Evolutionary conservation across 2,888 invertebrate genomes (phyloP).

Genomic region (Oscheius sp.): DNA sequence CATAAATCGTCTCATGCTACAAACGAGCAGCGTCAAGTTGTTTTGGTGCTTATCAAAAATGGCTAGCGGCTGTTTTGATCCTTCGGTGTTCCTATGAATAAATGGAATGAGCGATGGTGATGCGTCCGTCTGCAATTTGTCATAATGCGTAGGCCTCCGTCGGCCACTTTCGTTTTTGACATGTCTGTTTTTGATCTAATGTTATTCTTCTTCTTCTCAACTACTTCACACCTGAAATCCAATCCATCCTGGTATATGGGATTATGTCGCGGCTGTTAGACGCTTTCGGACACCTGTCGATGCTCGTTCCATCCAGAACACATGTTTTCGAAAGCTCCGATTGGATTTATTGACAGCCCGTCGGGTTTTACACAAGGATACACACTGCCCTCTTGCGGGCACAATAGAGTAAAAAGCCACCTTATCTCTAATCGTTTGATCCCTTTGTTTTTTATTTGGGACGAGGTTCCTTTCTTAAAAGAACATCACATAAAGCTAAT

Average conservation of each 20-base stretch:
- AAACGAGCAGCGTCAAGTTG: too few relatives aligned
- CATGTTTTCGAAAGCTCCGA: conserved; percentile 33
- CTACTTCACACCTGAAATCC: conserved; percentile 1
- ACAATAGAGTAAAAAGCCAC: conserved; percentile 17
- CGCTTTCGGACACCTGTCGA: conserved; percentile 29
- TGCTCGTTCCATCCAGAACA: conserved; percentile 29
- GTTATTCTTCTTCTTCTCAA: background rate
- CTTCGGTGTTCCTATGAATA: conserved; percentile 10
- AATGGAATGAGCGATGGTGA: conserved; percentile 29
- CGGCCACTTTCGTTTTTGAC: background rate
- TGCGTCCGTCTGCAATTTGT: conserved; percentile 28
- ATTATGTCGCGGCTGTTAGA: conserved; percentile 13
- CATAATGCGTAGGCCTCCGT: conserved; percentile 8
- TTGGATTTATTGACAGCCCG: conserved; percentile 36
- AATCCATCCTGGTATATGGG: conserved; percentile 5
- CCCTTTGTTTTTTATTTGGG: too few relatives aligned
- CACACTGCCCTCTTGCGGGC: conserved; percentile 10
- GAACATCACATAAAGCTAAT: conserved; percentile 1
- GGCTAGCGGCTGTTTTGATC: conserved; percentile 8
- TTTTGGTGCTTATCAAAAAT: too few relatives aligned
- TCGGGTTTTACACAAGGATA: conserved; percentile 19
- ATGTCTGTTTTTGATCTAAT: background rate
- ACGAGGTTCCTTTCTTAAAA: background rate
- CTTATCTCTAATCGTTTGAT: background rate
- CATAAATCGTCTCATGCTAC: too few relatives aligned